Evolutionary conservation across 1,140 invertebrate species (phyloP).

Genomic region (Lethocerus indicus): DNA sequence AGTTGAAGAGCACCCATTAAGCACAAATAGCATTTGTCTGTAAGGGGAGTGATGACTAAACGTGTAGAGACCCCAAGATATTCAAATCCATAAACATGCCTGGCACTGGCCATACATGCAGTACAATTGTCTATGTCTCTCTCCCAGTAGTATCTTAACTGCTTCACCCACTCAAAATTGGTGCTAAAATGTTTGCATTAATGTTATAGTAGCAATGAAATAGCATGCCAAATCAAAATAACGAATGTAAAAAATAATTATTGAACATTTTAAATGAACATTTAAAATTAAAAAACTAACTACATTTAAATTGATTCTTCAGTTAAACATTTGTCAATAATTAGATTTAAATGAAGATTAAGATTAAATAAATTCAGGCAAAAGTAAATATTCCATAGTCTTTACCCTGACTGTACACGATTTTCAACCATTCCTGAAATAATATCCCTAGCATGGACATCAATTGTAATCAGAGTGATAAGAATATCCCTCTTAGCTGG

Average conservation of each 20-base stretch:
- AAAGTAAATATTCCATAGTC: too few species aligned
- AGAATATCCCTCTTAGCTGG: constrained; percentile 52
- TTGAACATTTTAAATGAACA: too few species aligned
- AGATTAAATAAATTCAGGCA: too few species aligned
- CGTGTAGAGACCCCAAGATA: constrained; percentile 73
- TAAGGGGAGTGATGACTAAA: constrained; percentile 64
- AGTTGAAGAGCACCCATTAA: constrained; percentile 75
- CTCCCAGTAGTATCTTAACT: constrained; percentile 83
- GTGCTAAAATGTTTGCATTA: constrained; percentile 12
- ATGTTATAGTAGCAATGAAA: too few species aligned
- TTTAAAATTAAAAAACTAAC: too few species aligned
- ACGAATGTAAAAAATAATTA: too few species aligned
- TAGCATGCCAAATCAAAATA: too few species aligned
- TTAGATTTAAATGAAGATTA: too few species aligned
- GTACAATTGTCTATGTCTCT: constrained; percentile 57
- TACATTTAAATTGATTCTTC: too few species aligned
- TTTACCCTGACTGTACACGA: constrained; percentile 34
- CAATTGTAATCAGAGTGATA: constrained; percentile 69
- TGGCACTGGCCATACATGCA: constrained; percentile 54
- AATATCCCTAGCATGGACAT: constrained; percentile 74
- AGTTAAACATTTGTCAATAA: too few species aligned
- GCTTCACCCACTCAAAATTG: constrained; percentile 80
- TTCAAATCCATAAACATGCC: constrained; percentile 79
- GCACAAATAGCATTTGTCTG: constrained; percentile 74
- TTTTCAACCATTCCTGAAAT: constrained; percentile 50